Evolutionary conservation across 1,140 invertebrate species (phyloP).

Genomic region (Calosoma granatense): DNA sequence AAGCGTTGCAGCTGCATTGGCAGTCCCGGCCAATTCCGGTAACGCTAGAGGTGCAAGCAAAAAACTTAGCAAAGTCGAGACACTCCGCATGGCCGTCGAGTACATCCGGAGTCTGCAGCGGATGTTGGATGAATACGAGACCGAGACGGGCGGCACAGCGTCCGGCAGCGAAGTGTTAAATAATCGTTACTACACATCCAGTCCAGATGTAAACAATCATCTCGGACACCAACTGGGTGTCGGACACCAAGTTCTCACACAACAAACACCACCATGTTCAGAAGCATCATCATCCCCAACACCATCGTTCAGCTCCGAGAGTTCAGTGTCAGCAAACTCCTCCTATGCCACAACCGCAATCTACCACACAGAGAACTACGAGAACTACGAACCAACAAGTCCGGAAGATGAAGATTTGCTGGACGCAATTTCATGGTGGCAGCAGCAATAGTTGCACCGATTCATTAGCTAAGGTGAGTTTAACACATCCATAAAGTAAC

Average conservation of each 20-base stretch:
- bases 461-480: background rate
- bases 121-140: constrained; percentile 63
- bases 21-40: constrained; percentile 22
- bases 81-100: constrained; percentile 83
- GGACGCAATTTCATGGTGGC: constrained; percentile 83
- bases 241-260: constrained; percentile 17
- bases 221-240: constrained; percentile 29
- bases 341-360: constrained; percentile 39
- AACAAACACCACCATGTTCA: constrained; percentile 52
- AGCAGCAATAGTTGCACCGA: constrained; percentile 53
- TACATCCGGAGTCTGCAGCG: constrained; percentile 84
- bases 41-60: constrained; percentile 61
- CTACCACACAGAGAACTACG: constrained; percentile 51
- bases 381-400: constrained; percentile 71
- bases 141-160: constrained; percentile 31
- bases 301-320: constrained; percentile 67
- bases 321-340: constrained; percentile 47
- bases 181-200: constrained; percentile 31
- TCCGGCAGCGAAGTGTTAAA: constrained; percentile 19
- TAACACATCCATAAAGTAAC: too few species aligned
- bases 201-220: constrained; percentile 26
- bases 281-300: constrained; percentile 67
- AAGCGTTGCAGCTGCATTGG: constrained; percentile 57
- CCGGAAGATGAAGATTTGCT: constrained; percentile 84
- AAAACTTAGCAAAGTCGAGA: constrained; percentile 93